Evolutionary conservation across 2,113 vertebrate species (phyloP), one percentile per base, ranked within the genome.

Genomic region (Urocolius indicus): DNA sequence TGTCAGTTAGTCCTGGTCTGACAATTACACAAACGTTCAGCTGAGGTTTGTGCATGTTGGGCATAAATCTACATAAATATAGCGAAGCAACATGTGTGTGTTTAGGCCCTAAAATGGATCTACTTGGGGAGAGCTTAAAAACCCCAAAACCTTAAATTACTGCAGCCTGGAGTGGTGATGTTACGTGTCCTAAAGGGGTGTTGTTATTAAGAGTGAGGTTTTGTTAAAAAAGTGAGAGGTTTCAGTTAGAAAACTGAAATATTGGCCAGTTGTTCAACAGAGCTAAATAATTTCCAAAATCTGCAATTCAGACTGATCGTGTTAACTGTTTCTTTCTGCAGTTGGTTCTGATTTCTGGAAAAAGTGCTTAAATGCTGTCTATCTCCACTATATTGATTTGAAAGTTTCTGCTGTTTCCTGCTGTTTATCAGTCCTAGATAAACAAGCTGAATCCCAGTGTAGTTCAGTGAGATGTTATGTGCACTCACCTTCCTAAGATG

Each of bases 291-390:
- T 36, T 67, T 90, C 23, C 51, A 80, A 59, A 73, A 45, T 30
- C 36, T 78, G 38, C 10, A 10, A 3, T 61, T 59, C 1, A 3
- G 34, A 67, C 7, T 61, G 20, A 55, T 45, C 0, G 0, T 20
- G 8, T 59, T 85, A 66, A 34, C 3, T 43, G 2, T 51, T 68
- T 49, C 11, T 69, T 84, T 63, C 43, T 75, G 78, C 38, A 80
- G 15, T 45, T 86, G 20, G 18, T 46, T 79, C 43, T 90, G 36
- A 10, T 63, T 55, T 89, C 75, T 82, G 18, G 27, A 34, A 32
- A 93, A 93, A 81, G 38, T 71, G n/a, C 14, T 66, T 69, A 26
- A 66, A 20, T 69, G 13, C 48, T 83, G 16, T 65, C 46, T 14
- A 34, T 20, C 11, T 69, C 63, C 55, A 27, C 34, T 61, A 0